These are phyloP conservation scores for Oreochromis tanganicae DNA, from an alignment of 2,113 vertebrate species.

Conservation along the genomic window DNA sequence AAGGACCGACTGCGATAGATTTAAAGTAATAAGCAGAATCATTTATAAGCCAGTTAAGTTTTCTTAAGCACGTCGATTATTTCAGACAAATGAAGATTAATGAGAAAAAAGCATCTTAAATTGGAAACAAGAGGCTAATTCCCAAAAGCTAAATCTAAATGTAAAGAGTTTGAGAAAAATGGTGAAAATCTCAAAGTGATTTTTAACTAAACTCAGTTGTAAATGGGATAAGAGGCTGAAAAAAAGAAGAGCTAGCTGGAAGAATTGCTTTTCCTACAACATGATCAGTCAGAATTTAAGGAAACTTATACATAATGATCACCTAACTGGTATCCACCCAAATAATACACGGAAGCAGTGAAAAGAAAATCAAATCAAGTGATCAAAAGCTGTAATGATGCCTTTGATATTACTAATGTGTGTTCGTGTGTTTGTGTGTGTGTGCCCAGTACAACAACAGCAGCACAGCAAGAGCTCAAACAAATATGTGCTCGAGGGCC, in stretches of 20 bases:
- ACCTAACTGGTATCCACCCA: background rate
- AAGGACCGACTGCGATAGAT: background rate
- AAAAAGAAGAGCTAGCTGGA: background rate
- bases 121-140: background rate
- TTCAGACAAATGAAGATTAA: background rate
- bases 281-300: accelerated
- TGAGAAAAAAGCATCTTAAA: background rate
- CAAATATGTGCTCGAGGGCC: background rate
- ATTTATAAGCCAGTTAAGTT: background rate
- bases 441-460: background rate
- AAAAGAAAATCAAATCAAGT: background rate
- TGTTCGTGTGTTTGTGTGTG: background rate
- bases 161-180: background rate
- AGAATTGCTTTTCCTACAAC: background rate
- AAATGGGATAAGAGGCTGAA: background rate
- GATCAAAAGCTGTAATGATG: background rate
- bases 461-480: background rate
- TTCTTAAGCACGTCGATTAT: background rate
- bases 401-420: background rate
- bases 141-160: background rate
- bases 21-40: background rate
- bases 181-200: background rate
- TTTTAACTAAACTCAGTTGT: background rate
- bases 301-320: background rate
- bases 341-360: background rate